Evolutionary conservation across 1,140 invertebrate species (phyloP).

Genomic region (Diploscapter pachys): DNA sequence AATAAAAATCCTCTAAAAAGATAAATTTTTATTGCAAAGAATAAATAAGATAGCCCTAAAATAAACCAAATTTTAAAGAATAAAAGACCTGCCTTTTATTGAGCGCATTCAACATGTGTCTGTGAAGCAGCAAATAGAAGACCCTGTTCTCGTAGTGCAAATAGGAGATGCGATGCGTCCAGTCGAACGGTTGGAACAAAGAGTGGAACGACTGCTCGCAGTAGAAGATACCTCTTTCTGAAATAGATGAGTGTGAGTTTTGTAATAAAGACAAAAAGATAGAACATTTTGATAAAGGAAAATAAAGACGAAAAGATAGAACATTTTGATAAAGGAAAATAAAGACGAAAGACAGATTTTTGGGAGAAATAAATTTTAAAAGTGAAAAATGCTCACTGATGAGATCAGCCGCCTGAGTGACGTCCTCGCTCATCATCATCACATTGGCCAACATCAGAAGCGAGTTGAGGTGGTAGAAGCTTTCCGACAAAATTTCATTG

Average conservation of each 20-base stretch:
- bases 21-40: too few species aligned
- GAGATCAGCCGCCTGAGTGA: slow-evolving; percentile 9
- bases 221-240: slow-evolving; percentile 29
- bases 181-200: slow-evolving; percentile 18
- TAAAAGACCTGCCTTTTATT: background rate
- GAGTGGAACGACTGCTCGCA: slow-evolving; percentile 11
- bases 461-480: slow-evolving; percentile 16
- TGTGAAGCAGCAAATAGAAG: slow-evolving; percentile 30
- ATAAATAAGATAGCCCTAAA: too few species aligned
- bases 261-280: too few species aligned
- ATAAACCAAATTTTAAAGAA: too few species aligned
- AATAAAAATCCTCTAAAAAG: too few species aligned
- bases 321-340: too few species aligned
- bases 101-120: slow-evolving; percentile 22
- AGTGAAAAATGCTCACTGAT: slow-evolving; percentile 17
- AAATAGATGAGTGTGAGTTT: slow-evolving; percentile 1
- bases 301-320: too few species aligned
- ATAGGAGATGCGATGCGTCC: slow-evolving; percentile 25
- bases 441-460: slow-evolving; percentile 23
- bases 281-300: too few species aligned
- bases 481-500: background rate
- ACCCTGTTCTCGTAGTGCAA: slow-evolving; percentile 22
- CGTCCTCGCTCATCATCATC: slow-evolving; percentile 25
- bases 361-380: background rate
- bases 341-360: too few species aligned